Evolutionary conservation across 1,140 invertebrate species (phyloP).

Genomic region (Pinna nobilis): DNA sequence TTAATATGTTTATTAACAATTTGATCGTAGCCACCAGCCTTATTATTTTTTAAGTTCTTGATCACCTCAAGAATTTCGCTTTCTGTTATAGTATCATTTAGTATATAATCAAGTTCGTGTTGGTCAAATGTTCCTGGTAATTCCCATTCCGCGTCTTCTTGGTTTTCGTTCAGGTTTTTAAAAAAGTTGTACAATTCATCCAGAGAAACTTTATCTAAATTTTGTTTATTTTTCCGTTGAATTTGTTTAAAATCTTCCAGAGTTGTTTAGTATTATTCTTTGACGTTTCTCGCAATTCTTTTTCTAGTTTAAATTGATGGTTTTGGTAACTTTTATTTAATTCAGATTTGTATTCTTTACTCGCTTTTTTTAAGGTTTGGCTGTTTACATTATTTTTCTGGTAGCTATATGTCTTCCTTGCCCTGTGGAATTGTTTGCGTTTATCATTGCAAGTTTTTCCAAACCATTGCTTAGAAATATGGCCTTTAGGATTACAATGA

Average conservation of each 20-base stretch:
- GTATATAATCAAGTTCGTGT: too few species aligned
- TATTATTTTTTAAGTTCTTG: slow-evolving; percentile 15
- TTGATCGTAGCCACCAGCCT: slow-evolving; percentile 14
- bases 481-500: too few species aligned
- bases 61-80: slow-evolving; percentile 18
- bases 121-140: too few species aligned
- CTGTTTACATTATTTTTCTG: background rate
- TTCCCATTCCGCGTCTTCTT: too few species aligned
- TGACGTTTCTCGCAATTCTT: background rate
- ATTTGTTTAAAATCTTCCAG: background rate
- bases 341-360: background rate
- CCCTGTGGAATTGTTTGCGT: background rate
- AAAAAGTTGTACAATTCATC: too few species aligned
- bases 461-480: background rate
- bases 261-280: background rate
- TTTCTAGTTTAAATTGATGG: background rate
- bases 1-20: slow-evolving; percentile 36
- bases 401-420: background rate
- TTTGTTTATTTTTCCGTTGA: too few species aligned
- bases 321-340: background rate
- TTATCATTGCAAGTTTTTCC: background rate
- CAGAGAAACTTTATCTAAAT: too few species aligned
- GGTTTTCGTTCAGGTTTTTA: too few species aligned
- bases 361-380: background rate
- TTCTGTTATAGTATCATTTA: slow-evolving; percentile 14